A percentile compares a stretch with the other conserved stretches of the same genome.
Evolutionary conservation across 2,113 vertebrate genomes (phyloP).

Genomic region (Capreolus pygargus): DNA sequence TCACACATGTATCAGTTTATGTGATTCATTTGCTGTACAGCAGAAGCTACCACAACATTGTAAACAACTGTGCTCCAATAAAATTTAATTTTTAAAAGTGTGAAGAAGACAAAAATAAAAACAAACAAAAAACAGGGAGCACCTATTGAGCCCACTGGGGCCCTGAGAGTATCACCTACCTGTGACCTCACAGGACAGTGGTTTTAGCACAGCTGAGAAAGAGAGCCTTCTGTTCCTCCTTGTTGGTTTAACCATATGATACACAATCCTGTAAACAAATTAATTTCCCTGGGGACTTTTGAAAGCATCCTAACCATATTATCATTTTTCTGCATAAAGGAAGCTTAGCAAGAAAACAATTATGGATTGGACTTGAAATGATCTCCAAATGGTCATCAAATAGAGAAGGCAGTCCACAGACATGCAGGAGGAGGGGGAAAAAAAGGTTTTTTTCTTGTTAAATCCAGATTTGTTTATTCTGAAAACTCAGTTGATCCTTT

Average conservation of each 20-base stretch:
- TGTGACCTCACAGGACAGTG: background rate
- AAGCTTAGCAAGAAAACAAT: conserved; percentile 45
- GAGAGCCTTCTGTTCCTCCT: conserved; percentile 4
- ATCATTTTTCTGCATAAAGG: conserved; percentile 73
- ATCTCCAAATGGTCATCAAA: background rate
- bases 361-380: conserved; percentile 23
- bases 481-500: background rate
- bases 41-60: background rate
- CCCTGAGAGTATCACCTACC: background rate
- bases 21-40: background rate
- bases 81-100: background rate
- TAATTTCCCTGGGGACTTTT: conserved; percentile 71
- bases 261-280: conserved; percentile 58
- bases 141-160: rapidly evolving
- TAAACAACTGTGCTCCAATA: background rate
- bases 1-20: background rate
- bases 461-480: background rate
- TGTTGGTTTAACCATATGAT: background rate
- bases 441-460: background rate
- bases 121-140: background rate
- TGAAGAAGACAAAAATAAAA: background rate
- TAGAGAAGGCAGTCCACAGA: background rate
- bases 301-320: conserved; percentile 81
- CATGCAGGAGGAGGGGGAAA: rapidly evolving
- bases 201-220: background rate